Evolutionary conservation across 2,797 vertebrate genomes (phyloP), one percentile per base, ranked within the genome.

Genomic region (Dromococcyx pavoninus): DNA sequence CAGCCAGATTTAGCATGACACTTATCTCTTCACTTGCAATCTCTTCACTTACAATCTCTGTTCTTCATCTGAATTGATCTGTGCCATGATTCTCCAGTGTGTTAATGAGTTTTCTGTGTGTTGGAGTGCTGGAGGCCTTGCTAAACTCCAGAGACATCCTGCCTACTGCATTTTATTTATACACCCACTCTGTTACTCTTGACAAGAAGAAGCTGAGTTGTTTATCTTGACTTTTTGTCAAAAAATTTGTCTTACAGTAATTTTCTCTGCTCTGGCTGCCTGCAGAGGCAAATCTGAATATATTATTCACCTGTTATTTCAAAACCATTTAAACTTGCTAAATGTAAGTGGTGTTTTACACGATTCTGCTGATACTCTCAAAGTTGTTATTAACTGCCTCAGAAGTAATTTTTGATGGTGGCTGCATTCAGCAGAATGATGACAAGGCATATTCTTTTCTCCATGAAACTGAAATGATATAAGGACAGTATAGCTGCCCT

Each of bases 291-390:
- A 88, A 92, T 84, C 65, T 28, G 37, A 89, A 95, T 93, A 69
- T 86, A 95, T 97, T 96, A 95, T 95, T 97, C 88, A 94, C 94
- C 89, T 92, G 82, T 90, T 96, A 88, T 95, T 97, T 94, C 88
- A 89, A 89, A 96, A 70, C 13, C 30, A 1, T 91, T 97, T 96
- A 97, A 93, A 96, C 72, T 91, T 95, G 75, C 60, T 86, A 78
- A 90, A 89, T 77, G 89, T 96, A 94, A 93, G 94, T 58, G 9
- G 64, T 95, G 72, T 93, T 96, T 96, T 95, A 84, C 82, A 94
- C 0, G 3, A 79, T 95, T 94, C 69, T 95, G 95, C 86, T 96
- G 93, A 94, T 97, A 92, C 76, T 96, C 66, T 88, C 80, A 16
- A 94, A 96, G 85, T 80, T 92, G 92, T 78, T 97, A 95, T 96